Conservation (phyloP, 2,113 vertebrate species). For the Xyrauchen texanus region DNA sequence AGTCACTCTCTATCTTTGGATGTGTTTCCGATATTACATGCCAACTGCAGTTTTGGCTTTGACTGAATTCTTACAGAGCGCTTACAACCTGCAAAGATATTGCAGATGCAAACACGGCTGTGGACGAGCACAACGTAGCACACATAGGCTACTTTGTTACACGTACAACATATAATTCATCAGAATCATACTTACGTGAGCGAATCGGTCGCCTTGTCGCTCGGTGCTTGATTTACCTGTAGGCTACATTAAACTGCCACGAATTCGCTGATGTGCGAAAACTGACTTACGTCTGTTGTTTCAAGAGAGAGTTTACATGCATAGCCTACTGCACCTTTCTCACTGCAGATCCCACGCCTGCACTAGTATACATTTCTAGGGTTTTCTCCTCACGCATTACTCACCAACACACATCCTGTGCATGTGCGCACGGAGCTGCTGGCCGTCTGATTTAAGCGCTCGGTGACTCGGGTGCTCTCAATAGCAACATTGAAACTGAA, state of each 20-base stretch:
- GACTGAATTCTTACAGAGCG: constrained; percentile 11
- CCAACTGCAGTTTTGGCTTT: neutral
- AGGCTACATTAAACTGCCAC: neutral
- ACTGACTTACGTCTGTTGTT: constrained; percentile 1
- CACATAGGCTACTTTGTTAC: neutral
- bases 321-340: constrained; percentile 5
- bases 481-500: constrained; percentile 33
- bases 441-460: constrained; percentile 5
- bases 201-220: neutral
- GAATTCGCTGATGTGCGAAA: neutral
- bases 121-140: neutral
- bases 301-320: constrained; percentile 10
- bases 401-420: neutral
- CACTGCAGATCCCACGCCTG: constrained; percentile 4
- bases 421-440: neutral
- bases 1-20: neutral
- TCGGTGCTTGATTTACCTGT: constrained; percentile 18
- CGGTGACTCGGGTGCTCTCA: constrained; percentile 15
- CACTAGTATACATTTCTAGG: neutral
- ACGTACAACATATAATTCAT: constrained; percentile 19
- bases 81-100: constrained; percentile 4
- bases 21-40: neutral
- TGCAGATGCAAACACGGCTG: constrained; percentile 6
- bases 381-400: neutral
- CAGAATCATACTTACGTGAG: constrained; percentile 44